Evolutionary conservation across 2,797 vertebrate genomes (phyloP), one percentile per base, ranked within the genome.

Genomic region (Picus viridis): DNA sequence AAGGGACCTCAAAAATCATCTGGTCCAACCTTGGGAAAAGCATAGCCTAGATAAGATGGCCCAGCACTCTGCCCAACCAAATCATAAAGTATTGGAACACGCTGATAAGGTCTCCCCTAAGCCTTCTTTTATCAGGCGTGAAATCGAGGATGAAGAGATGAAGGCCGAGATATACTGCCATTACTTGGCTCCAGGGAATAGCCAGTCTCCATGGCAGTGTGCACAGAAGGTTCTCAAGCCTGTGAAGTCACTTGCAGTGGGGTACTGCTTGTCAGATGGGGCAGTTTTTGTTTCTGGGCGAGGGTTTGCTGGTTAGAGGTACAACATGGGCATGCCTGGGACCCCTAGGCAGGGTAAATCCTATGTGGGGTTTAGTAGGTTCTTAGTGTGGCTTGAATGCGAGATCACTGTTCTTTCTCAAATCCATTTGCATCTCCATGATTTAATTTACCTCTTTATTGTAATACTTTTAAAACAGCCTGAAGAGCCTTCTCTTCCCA

Each of bases 81-180:
- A 56, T 56, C 27, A 29, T 56, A 29, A 56, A 56, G 27, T 29
- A 30, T 17, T 56, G 54, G 54, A 56, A 56, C 27, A 29, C 6
- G 54, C 8, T 30, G 54, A 29, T 30, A 56, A 56, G 16, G 54
- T 56, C 15, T 56, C 27, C 13, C 27, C 54, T 56, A 56, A 56
- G 29, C 54, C 54, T 56, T 56, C 15, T 59, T 36, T 61, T 59
- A 23, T 36, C 34, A 61, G 59, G 59, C 22, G 23, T 61, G 32
- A 36, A 61, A 34, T 34, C 58, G 32, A 23, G 32, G 20, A 22
- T 59, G n/a, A 32, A 59, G 32, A 32, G 18, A 61, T 8, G 24
- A 43, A 26, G n/a, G 7, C 17, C 59, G 47, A 71, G 68, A 64
- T 20, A 17, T 0, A 0, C 24, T 45, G 27, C 23, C 10, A 6